Base-by-base conservation (phyloP, 2,797 vertebrate species). In the Eremophila alpestris region DNA sequence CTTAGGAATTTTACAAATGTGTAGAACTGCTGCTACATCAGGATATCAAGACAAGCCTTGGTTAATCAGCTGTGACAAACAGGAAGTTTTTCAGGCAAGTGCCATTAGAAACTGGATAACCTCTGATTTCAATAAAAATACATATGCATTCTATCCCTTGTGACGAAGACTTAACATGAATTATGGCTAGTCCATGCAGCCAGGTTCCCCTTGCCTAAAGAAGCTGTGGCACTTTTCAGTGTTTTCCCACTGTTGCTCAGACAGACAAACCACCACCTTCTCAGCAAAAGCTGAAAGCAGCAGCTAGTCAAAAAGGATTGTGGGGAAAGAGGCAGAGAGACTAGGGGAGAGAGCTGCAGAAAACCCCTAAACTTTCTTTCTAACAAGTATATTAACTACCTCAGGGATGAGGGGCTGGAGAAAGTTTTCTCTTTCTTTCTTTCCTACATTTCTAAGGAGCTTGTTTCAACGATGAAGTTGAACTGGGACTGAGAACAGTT, bases 91-190 rank as follows among this genome's bases (percentile, higher is more conserved):
- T 43, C 45, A 87, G 55, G 0, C 65, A 86, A 78, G 55, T 36
- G 32, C 43, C 62, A 83, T 71, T 78, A 93, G 48, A 43, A 89
- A 73, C 27, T 26, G 20, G 43, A 83, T 58, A 91, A 73, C 36
- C 19, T 84, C 56, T 68, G 36, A 73, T 69, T 76, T 63, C 62
- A 81, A 83, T 86, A 89, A 91, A 92, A 93, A 89, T 59, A 79
- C 32, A 90, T 7, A 36, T 40, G 43, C 43, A 73, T 58, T 38
- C 70, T 62, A n/a, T 29, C 34, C 34, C n/a, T 64, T 48, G 36
- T 52, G 40, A 78, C 29, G 11, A 27, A 46, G 1, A 3, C 68
- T 77, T 77, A 74, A 87, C 1, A 7, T 29, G 51, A 74, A 45
- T 36, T 74, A 52, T 3, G 13, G 38, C 56, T 68, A 49, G 32